These are phyloP conservation scores for Sturmia bella DNA, from an alignment of 2,888 invertebrate species.

Conservation along the genomic window DNA sequence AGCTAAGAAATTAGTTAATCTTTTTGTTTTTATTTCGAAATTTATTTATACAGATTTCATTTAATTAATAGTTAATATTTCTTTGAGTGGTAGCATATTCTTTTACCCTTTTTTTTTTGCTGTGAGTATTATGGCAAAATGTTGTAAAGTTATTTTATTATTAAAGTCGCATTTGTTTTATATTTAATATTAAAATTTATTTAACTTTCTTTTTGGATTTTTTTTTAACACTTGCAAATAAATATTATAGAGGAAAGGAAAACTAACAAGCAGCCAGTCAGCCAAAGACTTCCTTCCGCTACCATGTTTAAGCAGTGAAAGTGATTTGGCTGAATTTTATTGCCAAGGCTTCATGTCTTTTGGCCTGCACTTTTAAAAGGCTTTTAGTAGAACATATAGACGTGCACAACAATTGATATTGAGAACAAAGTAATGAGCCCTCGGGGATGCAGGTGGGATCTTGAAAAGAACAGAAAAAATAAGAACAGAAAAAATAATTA, in stretches of 20 bases:
- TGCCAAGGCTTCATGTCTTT: conserved; percentile 51
- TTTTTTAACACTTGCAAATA: conserved; percentile 24
- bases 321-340: conserved; percentile 66
- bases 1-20: no score
- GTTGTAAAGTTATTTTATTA: no score
- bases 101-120: no score
- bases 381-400: conserved; percentile 41
- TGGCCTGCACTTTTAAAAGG: conserved; percentile 32
- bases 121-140: no score
- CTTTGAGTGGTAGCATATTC: no score
- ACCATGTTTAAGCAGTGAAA: conserved; percentile 54
- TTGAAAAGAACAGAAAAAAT: conserved; percentile 49
- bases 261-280: conserved; percentile 9
- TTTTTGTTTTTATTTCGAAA: no score
- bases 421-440: conserved; percentile 65
- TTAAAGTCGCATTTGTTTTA: neutral
- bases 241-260: no score
- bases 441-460: conserved; percentile 47
- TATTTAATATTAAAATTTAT: conserved; percentile 51
- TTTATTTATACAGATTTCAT: no score
- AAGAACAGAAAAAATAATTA: conserved; percentile 30
- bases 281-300: conserved; percentile 47
- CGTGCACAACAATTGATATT: neutral
- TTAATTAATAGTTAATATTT: no score
- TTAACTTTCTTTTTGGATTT: conserved; percentile 45